Conservation (phyloP, 2,888 invertebrate genomes). For the Pachydiplax longipennis region DNA sequence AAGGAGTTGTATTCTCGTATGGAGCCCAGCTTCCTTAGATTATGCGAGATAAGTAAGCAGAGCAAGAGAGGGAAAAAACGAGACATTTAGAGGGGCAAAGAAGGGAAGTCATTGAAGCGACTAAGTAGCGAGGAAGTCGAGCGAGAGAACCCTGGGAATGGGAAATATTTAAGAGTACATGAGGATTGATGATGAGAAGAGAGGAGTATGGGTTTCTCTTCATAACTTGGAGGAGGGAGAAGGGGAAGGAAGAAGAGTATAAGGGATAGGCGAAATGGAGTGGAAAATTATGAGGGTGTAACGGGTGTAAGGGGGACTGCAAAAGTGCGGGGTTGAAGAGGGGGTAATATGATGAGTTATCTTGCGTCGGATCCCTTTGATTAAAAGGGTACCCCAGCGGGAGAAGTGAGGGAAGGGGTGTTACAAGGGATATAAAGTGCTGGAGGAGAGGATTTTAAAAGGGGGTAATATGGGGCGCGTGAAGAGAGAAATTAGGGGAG, state of each 20-base stretch:
- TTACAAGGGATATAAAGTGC: not conserved
- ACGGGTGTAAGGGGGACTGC: not conserved
- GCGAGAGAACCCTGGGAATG: not conserved
- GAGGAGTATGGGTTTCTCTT: not conserved
- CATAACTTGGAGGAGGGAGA: not conserved
- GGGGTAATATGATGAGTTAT: conserved; percentile 43
- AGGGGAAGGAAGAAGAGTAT: not conserved
- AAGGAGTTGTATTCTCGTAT: not conserved
- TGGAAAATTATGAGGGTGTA: conserved; percentile 2
- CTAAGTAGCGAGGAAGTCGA: not conserved
- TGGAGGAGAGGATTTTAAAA: conserved; percentile 6
- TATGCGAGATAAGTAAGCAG: not conserved
- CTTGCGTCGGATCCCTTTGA: conserved; percentile 35
- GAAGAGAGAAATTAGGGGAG: conserved; percentile 9
- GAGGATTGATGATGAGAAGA: not conserved
- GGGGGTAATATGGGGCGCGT: not conserved
- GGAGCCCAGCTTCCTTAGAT: not conserved
- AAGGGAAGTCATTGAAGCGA: not conserved
- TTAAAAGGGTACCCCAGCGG: conserved; percentile 31
- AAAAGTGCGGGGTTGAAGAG: not conserved
- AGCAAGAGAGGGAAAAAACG: not conserved
- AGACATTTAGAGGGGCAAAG: not conserved
- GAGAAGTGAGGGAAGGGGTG: not conserved
- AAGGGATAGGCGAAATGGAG: not conserved
- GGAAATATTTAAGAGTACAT: not conserved